These are phyloP conservation scores for Chiroxiphia lanceolata DNA, from an alignment of 2,797 vertebrate species.

Conservation along the genomic window DNA sequence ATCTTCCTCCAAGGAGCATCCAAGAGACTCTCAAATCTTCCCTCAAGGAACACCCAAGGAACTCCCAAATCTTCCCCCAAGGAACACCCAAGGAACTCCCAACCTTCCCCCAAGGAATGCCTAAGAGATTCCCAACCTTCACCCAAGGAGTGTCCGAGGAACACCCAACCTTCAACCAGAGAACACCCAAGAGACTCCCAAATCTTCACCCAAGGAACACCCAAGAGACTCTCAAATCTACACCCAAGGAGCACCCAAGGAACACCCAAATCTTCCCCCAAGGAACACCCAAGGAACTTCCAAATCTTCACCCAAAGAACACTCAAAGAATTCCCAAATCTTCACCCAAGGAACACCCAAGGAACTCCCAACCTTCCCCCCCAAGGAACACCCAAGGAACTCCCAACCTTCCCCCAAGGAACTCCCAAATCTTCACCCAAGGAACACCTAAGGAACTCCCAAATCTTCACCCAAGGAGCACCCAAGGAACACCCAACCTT, in stretches of 20 bases:
- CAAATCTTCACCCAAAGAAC: too few relatives aligned
- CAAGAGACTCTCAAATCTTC: background rate
- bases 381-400: background rate
- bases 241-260: too few relatives aligned
- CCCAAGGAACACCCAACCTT: background rate
- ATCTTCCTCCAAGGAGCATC: fast-evolving
- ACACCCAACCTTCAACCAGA: background rate
- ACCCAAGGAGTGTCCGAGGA: too few relatives aligned
- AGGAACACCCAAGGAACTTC: too few relatives aligned
- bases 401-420: fast-evolving
- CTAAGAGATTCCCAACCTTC: too few relatives aligned
- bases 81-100: fast-evolving
- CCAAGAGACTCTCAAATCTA: too few relatives aligned
- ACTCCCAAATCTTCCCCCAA: background rate
- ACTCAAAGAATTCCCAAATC: fast-evolving
- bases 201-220: background rate
- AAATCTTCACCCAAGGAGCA: fast-evolving
- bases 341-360: too few relatives aligned
- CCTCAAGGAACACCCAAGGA: too few relatives aligned
- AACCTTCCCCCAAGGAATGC: background rate
- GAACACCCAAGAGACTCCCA: too few relatives aligned
- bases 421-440: background rate
- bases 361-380: fast-evolving
- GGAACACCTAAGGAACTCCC: too few relatives aligned
- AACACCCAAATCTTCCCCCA: too few relatives aligned